phyloP scores from a whole-genome alignment of 2,888 invertebrate genomes.

The Cerceris rybyensis region DNA sequence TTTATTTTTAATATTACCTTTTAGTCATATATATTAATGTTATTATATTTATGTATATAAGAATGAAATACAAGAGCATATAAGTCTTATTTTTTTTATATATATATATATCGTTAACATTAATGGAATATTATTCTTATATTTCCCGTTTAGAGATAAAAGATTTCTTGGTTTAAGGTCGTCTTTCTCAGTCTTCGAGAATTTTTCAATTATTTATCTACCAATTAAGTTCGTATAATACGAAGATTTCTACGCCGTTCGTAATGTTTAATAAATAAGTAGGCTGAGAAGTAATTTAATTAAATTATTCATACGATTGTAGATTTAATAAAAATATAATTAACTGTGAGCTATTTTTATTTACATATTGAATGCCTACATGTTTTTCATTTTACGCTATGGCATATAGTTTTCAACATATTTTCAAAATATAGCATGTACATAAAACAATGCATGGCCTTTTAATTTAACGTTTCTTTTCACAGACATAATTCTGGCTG shows the following conservation, averaged over 20 bases:
- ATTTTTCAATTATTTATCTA: background rate
- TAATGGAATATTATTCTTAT: background rate
- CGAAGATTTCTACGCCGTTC: background rate
- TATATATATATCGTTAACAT: background rate
- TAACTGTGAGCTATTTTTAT: background rate
- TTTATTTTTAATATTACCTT: conserved; percentile 16
- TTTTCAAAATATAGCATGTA: conserved; percentile 27
- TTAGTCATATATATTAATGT: conserved; percentile 14
- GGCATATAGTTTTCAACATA: background rate
- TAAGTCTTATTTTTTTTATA: conserved; percentile 1
- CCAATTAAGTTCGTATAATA: background rate
- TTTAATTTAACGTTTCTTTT: conserved; percentile 18
- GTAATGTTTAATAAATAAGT: too few species aligned
- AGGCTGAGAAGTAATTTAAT: too few species aligned
- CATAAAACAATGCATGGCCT: conserved; percentile 39
- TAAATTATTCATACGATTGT: background rate
- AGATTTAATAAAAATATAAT: background rate
- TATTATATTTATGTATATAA: conserved; percentile 21
- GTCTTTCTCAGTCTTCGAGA: background rate
- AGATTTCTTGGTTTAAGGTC: background rate
- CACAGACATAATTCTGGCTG: conserved; percentile 16
- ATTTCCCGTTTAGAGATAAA: background rate
- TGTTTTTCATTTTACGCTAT: background rate
- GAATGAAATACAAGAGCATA: conserved; percentile 14
- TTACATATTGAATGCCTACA: too few species aligned